A percentile compares a stretch with the other conserved stretches of the same genome.
phyloP scores from a whole-genome alignment of 2,888 invertebrate species.

The Diarsia mendica region DNA sequence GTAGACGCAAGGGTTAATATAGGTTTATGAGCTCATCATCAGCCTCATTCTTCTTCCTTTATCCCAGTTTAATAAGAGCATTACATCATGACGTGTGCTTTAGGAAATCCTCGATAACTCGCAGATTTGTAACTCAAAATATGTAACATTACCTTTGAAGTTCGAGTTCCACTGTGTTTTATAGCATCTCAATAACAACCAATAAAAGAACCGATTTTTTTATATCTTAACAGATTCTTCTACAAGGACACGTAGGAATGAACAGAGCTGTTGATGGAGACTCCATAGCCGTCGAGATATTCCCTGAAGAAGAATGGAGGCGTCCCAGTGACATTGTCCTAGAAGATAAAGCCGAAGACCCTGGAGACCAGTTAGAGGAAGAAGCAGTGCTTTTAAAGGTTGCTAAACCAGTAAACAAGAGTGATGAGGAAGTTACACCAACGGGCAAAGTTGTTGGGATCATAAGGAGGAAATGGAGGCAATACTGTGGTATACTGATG shows the following conservation, averaged over 20 bases:
- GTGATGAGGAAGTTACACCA: constrained; percentile 85
- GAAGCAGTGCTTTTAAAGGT: constrained; percentile 86
- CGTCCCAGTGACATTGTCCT: constrained; percentile 96
- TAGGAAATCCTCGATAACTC: no score
- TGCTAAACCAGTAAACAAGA: constrained; percentile 70
- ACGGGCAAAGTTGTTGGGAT: constrained; percentile 95
- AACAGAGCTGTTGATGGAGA: constrained; percentile 99
- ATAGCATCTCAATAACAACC: no score
- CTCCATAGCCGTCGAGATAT: constrained; percentile 96
- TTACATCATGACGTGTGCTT: no score
- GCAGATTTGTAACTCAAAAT: no score
- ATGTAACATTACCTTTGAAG: no score
- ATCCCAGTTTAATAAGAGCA: no score
- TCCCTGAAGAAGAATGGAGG: constrained; percentile 97
- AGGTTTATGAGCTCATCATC: no score
- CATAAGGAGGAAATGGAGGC: constrained; percentile 98
- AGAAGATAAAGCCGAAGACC: constrained; percentile 93
- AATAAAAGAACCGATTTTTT: not conserved
- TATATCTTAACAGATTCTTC: constrained; percentile 90
- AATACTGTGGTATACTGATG: constrained; percentile 98
- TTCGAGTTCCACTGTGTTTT: no score
- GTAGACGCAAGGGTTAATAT: not conserved
- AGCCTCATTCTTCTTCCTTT: no score
- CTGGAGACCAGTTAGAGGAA: constrained; percentile 92
- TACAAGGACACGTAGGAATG: constrained; percentile 96